Evolutionary conservation across 2,113 vertebrate genomes (phyloP), one percentile per base, ranked within the genome.

Genomic region (Dascyllus trimaculatus): DNA sequence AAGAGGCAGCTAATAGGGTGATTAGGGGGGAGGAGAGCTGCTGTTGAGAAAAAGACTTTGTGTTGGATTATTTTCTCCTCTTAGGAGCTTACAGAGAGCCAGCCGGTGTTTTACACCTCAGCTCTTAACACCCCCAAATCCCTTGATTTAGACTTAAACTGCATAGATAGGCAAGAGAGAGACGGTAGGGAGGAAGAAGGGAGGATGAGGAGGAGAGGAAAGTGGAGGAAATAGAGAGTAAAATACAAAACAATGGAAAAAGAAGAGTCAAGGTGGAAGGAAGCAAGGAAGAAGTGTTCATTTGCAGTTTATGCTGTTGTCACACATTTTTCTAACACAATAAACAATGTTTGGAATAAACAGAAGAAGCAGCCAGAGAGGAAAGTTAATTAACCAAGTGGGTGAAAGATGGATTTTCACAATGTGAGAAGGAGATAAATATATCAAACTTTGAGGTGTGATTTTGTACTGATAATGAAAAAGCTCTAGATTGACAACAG

Each of bases 11-110:
- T 82, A 88, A 82, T 89, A 65, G 78, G 67, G 81, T 79, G 85
- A 91, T 85, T 88, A 83, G 57, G 65, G 62, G 74, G 85, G 82
- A 82, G 88, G 80, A 80, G 77, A 82, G 77, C 86, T 78, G 75
- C 84, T 87, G 77, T 85, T 79, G 87, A 91, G 83, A 91, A 78
- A 88, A 86, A 90, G 71, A 82, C 81, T 88, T 81, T 84, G 75
- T 85, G 81, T 86, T 90, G 89, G 90, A 92, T 92, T 87, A 89
- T 88, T 87, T 89, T 82, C 78, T 89, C 63, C 66, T 87, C 59
- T 77, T 84, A 88, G 83, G 71, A 78, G 85, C 81, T 90, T 90
- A 92, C 87, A 84, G 78, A 84, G 82, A 80, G 77, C 62, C 78
- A 75, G 77, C 17, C 76, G 59, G 70, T 88, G 85, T 87, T 92